Base-by-base conservation (phyloP, 2,113 vertebrate species). In the Blennius ocellaris region DNA sequence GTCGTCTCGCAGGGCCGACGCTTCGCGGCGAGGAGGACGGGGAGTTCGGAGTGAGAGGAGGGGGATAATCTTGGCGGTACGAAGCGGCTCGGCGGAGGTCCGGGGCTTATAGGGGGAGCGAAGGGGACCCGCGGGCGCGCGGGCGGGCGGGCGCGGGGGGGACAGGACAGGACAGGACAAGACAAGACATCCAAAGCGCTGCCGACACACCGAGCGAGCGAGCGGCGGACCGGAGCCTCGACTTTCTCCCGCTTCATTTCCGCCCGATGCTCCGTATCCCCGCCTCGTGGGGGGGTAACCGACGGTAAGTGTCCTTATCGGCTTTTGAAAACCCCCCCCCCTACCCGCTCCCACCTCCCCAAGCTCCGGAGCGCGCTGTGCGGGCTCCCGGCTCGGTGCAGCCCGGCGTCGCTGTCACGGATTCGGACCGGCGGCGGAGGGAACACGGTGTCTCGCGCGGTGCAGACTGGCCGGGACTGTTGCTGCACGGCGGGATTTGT, bases 221-320 rank as follows among this genome's bases (percentile, higher is more conserved):
- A 59, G 17, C 81, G 17, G 56, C 79, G 76, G 61, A 77, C 58
- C 69, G 21, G 73, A 60, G 64, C 84, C 76, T 11, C 75, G 86
- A 89, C 87, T 88, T 78, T 82, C 58, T 81, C 79, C 69, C 62
- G 74, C 73, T 85, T 75, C 66, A 62, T 65, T 75, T 63, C 73
- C 60, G 52, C 58, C 66, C 21, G 21, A 30, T 30, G 21, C 21
- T 30, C 21, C 21, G 63, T 15, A 78, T 66, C 72, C 56, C 8
- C 64, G 39, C 66, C 61, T 59, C 76, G 74, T 41, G 66, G 72
- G 52, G 76, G 39, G 59, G 10, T 38, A 54, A 41, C 62, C 54
- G 30, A 73, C 67, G 89, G 93, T 94, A 61, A 93, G 93, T 91
- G 69, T 66, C 14, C 49, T n/a, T 36, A 6, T 40, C 21, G 2